A percentile compares a stretch with the other conserved stretches of the same genome.
Conservation (phyloP, 1,140 invertebrate genomes). For the Cyphomyrmex costatus region DNA sequence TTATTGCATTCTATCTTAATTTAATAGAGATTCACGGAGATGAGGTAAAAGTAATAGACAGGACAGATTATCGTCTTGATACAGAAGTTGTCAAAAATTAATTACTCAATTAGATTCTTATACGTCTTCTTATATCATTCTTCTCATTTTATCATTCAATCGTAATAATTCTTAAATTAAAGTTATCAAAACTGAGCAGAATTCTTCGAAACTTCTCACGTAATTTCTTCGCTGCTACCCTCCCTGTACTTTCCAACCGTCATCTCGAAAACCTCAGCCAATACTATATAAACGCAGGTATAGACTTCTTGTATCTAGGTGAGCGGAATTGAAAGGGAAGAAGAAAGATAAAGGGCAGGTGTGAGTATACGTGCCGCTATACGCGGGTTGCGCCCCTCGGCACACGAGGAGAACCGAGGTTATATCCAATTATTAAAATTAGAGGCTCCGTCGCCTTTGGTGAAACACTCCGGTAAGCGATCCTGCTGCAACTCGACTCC, state of each 20-base stretch:
- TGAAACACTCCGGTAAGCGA: slow-evolving; percentile 76
- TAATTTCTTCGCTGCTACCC: not conserved
- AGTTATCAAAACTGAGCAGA: not conserved
- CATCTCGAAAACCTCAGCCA: slow-evolving; percentile 41
- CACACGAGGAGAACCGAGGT: slow-evolving; percentile 73
- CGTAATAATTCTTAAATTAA: not conserved
- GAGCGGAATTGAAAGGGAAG: slow-evolving; percentile 68
- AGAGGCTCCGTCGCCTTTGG: slow-evolving; percentile 81
- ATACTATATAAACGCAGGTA: slow-evolving; percentile 61
- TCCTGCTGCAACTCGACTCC: slow-evolving; percentile 56
- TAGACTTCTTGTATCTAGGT: slow-evolving; percentile 63
- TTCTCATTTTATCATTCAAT: not conserved
- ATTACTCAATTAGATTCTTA: not conserved
- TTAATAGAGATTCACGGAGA: not conserved
- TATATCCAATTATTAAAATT: slow-evolving; percentile 84
- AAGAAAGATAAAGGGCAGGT: slow-evolving; percentile 73
- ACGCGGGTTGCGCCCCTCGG: slow-evolving; percentile 65
- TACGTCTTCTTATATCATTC: no score
- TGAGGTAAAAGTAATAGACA: not conserved
- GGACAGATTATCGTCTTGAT: not conserved
- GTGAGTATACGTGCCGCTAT: slow-evolving; percentile 59
- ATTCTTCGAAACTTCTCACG: not conserved
- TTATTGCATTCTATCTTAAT: slow-evolving; percentile 3
- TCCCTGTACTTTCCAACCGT: slow-evolving; percentile 25
- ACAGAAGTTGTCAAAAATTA: not conserved